A percentile compares a stretch with the other conserved stretches of the same genome.
Evolutionary conservation across 2,888 invertebrate species (phyloP).

Genomic region (Ectemnius cavifrons): DNA sequence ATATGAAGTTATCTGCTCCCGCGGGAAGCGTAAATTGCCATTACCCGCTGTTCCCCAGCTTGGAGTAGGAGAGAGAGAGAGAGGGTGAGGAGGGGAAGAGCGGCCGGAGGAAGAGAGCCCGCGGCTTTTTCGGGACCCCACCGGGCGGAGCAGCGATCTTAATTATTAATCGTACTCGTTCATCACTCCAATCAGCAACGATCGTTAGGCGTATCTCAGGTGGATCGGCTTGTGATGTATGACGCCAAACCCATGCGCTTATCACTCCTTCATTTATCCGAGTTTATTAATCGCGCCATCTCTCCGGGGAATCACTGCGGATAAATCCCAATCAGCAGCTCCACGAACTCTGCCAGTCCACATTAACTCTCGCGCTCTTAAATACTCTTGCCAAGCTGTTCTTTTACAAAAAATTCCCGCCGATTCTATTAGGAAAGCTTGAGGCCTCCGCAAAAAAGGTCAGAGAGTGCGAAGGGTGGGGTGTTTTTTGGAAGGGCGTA

Average conservation of each 20-base stretch:
- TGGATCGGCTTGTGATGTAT: conserved; percentile 36
- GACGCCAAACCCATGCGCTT: background rate
- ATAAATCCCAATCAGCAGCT: no score
- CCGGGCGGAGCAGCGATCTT: conserved; percentile 56
- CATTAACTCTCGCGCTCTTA: no score
- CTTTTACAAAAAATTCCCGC: background rate
- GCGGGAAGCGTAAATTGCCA: conserved; percentile 77
- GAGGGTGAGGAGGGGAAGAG: conserved; percentile 42
- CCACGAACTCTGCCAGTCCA: no score
- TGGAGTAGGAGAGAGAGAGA: background rate
- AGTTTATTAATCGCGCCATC: no score
- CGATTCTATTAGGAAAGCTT: conserved; percentile 17
- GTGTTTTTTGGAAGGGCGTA: conserved; percentile 28
- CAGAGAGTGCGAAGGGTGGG: conserved; percentile 20
- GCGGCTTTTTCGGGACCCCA: conserved; percentile 56
- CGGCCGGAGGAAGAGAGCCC: conserved; percentile 51
- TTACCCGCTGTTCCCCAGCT: conserved; percentile 62
- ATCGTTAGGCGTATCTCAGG: conserved; percentile 41
- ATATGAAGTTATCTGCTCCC: conserved; percentile 77
- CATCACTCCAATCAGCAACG: conserved; percentile 58
- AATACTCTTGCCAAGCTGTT: background rate
- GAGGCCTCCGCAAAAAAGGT: background rate
- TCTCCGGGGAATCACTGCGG: no score
- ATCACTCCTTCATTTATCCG: no score
- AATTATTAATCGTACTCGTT: conserved; percentile 73